Evolutionary conservation across 2,888 invertebrate genomes (phyloP).

Genomic region (Eupithecia exiguata): DNA sequence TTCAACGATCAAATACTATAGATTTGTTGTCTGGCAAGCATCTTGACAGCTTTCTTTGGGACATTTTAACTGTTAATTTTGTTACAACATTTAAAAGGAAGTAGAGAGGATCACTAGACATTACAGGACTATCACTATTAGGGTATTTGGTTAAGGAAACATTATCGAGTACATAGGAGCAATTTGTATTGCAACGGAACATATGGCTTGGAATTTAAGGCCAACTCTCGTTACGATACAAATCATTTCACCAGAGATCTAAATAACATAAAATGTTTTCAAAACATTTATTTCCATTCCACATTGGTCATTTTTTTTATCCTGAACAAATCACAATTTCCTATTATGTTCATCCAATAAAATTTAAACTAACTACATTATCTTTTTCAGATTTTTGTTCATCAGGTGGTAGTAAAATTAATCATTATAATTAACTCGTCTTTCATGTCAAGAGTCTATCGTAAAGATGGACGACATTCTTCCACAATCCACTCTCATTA

Average conservation of each 20-base stretch:
- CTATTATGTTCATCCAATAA: constrained; percentile 58
- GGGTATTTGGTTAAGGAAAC: constrained; percentile 14
- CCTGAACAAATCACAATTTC: constrained; percentile 73
- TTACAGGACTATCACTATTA: constrained; percentile 9
- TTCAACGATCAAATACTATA: constrained; percentile 71
- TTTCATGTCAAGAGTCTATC: constrained; percentile 49
- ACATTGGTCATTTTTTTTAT: constrained; percentile 75
- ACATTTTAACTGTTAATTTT: constrained; percentile 42
- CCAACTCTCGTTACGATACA: constrained; percentile 15
- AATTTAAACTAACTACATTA: constrained; percentile 62
- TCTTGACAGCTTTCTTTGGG: constrained; percentile 82
- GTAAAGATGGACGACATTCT: constrained; percentile 67
- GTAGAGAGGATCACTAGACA: constrained; percentile 11
- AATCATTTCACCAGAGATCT: constrained; percentile 58
- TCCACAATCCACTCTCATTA: constrained; percentile 50
- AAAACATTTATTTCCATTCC: constrained; percentile 80
- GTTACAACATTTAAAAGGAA: constrained; percentile 25
- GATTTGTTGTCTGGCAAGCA: constrained; percentile 74
- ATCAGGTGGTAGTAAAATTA: constrained; percentile 39
- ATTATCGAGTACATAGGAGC: constrained; percentile 2
- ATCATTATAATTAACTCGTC: constrained; percentile 46
- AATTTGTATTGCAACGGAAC: constrained; percentile 17
- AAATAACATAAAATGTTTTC: constrained; percentile 69
- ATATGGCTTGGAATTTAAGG: background rate
- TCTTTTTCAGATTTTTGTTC: constrained; percentile 40